phyloP scores from a whole-genome alignment of 2,888 invertebrate species.

The Polymixis flavicincta region DNA sequence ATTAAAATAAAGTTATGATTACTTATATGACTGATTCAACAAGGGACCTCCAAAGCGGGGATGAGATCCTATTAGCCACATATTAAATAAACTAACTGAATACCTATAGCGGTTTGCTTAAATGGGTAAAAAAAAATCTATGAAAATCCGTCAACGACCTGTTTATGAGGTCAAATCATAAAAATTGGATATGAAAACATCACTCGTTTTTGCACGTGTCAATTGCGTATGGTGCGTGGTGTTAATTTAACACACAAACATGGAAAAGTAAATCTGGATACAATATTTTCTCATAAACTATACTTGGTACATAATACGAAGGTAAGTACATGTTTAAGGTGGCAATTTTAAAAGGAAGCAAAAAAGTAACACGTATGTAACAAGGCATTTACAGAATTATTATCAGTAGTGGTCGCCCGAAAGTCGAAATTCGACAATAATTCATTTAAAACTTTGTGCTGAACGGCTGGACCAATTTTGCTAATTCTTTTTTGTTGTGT shows the following conservation, averaged over 20 bases:
- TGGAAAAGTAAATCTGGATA: background rate
- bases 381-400: background rate
- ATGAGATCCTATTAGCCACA: no score
- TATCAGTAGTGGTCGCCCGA: background rate
- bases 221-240: background rate
- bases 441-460: no score
- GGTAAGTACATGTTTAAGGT: background rate
- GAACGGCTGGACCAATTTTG: no score
- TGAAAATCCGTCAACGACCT: background rate
- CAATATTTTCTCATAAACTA: background rate
- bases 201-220: background rate
- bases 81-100: background rate
- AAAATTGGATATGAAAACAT: conserved; percentile 3
- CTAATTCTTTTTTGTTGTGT: no score
- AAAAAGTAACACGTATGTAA: no score
- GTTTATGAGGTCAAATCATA: background rate
- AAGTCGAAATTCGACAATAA: no score
- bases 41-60: no score
- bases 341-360: background rate
- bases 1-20: no score
- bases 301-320: no score
- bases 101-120: background rate
- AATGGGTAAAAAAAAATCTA: background rate
- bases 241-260: background rate
- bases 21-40: no score